These are phyloP conservation scores for Conomelus anceps DNA, from an alignment of 2,888 invertebrate species.

Conservation along the genomic window DNA sequence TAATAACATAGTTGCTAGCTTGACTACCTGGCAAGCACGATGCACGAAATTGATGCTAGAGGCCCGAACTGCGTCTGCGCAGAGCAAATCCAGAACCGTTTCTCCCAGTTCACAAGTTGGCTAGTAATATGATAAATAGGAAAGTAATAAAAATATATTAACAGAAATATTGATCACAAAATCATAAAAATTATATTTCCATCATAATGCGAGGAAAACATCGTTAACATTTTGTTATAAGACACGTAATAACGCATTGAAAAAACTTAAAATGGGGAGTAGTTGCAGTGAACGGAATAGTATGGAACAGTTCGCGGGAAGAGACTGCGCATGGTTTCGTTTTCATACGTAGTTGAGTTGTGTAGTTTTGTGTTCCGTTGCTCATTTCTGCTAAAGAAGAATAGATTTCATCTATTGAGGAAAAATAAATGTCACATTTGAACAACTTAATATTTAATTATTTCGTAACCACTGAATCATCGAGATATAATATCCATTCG, in stretches of 20 bases:
- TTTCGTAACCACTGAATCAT: too few relatives aligned
- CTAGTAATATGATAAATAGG: neutral
- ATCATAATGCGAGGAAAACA: neutral
- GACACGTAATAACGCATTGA: neutral
- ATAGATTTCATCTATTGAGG: too few relatives aligned
- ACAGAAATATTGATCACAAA: neutral
- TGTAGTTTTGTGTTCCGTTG: too few relatives aligned
- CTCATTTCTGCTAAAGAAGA: too few relatives aligned
- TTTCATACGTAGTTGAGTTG: neutral
- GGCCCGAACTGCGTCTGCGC: constrained; percentile 8
- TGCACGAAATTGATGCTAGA: constrained; percentile 14
- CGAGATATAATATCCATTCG: neutral
- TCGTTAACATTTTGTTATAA: neutral
- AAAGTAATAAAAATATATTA: neutral
- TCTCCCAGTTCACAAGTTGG: neutral
- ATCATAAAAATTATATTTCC: neutral
- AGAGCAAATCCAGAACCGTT: neutral
- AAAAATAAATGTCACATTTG: too few relatives aligned
- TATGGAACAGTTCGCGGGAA: neutral
- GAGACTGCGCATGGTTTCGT: neutral
- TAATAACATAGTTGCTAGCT: constrained; percentile 1
- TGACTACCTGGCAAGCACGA: constrained; percentile 12
- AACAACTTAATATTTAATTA: too few relatives aligned
- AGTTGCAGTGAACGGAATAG: neutral
- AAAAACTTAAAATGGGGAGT: neutral